Conservation (phyloP, 2,888 invertebrate species). For the Drosophila eohydei region DNA sequence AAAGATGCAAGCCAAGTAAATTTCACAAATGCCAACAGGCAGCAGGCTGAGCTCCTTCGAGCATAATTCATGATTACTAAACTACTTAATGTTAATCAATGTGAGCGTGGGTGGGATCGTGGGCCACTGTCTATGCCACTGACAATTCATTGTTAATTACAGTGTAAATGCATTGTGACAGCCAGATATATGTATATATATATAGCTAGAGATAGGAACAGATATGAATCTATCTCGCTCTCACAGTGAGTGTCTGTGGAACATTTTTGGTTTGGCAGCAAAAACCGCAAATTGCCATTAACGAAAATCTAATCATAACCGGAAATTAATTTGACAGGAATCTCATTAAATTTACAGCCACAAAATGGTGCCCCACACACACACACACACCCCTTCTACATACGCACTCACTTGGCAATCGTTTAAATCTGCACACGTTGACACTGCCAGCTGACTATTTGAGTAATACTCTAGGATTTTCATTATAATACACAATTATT, state of each 20-base stretch:
- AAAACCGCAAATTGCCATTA: conserved; percentile 85
- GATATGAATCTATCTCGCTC: neutral
- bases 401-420: conserved; percentile 37
- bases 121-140: conserved; percentile 1
- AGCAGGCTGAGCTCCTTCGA: neutral
- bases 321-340: conserved; percentile 86
- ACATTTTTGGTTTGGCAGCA: conserved; percentile 63
- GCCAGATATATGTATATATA: conserved; percentile 25
- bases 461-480: conserved; percentile 75
- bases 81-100: conserved; percentile 69
- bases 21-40: conserved; percentile 21
- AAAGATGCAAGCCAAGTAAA: conserved; percentile 34
- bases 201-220: conserved; percentile 2
- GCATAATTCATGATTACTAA: conserved; percentile 69
- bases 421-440: conserved; percentile 75
- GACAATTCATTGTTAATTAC: conserved; percentile 60
- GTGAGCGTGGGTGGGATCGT: neutral
- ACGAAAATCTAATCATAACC: conserved; percentile 85
- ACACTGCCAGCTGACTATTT: conserved; percentile 74
- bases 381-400: neutral
- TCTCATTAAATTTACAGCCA: conserved; percentile 85
- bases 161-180: conserved; percentile 56
- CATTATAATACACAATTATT: conserved; percentile 79
- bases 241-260: conserved; percentile 23
- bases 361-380: conserved; percentile 35